phyloP scores from a whole-genome alignment of 2,797 vertebrate species.

The Pseudotriccus pelzelni region DNA sequence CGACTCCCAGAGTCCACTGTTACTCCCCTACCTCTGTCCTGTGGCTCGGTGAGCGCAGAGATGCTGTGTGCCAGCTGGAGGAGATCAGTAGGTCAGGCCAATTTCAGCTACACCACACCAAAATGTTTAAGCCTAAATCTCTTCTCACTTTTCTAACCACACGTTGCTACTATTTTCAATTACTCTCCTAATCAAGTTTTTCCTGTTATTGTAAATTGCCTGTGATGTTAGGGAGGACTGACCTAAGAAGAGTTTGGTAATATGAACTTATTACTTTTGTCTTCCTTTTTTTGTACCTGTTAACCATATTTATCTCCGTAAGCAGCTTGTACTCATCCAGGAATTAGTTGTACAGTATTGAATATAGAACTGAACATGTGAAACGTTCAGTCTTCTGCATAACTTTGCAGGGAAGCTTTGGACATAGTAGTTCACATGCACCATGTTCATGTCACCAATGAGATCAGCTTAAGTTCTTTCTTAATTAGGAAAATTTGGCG shows the following conservation, averaged over 20 bases:
- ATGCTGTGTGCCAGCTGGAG: not conserved
- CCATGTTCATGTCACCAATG: not conserved
- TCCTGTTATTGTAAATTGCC: not conserved
- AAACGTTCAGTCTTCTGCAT: not conserved
- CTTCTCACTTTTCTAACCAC: not conserved
- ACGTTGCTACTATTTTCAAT: not conserved
- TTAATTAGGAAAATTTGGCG: not conserved
- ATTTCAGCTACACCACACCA: not conserved
- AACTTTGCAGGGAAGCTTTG: not conserved
- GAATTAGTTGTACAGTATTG: not conserved
- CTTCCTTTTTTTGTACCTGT: not conserved
- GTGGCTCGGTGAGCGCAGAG: accelerated
- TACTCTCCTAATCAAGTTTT: not conserved
- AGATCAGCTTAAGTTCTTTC: not conserved
- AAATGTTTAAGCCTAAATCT: not conserved
- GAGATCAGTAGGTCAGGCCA: not conserved
- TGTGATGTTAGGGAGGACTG: not conserved
- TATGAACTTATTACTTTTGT: not conserved
- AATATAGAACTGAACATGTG: not conserved
- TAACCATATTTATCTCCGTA: not conserved
- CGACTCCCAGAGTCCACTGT: accelerated
- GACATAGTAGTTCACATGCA: not conserved
- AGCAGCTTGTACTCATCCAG: not conserved
- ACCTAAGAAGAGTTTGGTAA: not conserved
- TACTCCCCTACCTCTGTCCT: accelerated